Conservation (phyloP, 2,888 invertebrate species). For the Neria commutata region DNA sequence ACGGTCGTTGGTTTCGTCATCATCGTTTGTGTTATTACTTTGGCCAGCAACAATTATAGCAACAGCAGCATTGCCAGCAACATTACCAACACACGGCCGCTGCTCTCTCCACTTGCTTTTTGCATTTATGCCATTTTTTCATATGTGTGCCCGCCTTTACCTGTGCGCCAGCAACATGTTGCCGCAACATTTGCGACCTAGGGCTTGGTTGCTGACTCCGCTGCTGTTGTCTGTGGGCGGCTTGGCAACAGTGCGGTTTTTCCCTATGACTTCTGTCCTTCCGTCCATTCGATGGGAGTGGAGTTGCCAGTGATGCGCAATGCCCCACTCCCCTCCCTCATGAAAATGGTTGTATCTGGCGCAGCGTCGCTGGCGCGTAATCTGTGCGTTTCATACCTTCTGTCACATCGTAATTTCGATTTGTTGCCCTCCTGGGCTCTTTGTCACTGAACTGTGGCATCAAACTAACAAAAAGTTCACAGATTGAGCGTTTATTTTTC, state of each 20-base stretch:
- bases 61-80: neutral
- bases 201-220: neutral
- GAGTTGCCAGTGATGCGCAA: too few relatives aligned
- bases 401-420: constrained; percentile 11
- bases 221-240: neutral
- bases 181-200: too few relatives aligned
- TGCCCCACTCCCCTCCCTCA: too few relatives aligned
- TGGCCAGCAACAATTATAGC: neutral
- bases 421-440: constrained; percentile 19
- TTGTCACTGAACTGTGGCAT: constrained; percentile 7
- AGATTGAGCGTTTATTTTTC: too few relatives aligned
- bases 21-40: neutral
- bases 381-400: neutral
- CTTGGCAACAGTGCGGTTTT: too few relatives aligned
- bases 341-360: too few relatives aligned
- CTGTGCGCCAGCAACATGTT: neutral
- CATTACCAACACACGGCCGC: neutral
- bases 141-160: too few relatives aligned
- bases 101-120: neutral
- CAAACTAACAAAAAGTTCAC: too few relatives aligned
- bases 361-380: neutral
- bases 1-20: neutral
- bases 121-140: neutral
- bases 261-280: neutral
- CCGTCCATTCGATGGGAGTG: too few relatives aligned